A percentile compares a stretch with the other conserved stretches of the same genome.
phyloP scores from a whole-genome alignment of 2,888 invertebrate genomes.

The Agrilus cyanescens region DNA sequence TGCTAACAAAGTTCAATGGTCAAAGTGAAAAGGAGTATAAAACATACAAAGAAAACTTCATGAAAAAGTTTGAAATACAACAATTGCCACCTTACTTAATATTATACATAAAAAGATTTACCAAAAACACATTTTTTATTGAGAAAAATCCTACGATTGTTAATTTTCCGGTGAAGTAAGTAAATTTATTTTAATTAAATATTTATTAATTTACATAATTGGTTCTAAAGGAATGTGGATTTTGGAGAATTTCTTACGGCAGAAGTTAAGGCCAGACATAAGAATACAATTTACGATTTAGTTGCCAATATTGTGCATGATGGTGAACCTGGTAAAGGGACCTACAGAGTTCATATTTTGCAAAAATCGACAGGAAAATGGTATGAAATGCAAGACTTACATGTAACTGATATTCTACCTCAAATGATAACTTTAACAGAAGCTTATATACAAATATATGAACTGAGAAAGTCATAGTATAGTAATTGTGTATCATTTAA shows the following conservation, averaged over 20 bases:
- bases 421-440: conserved; percentile 99
- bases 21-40: conserved; percentile 94
- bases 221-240: conserved; percentile 74
- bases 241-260: conserved; percentile 89
- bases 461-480: conserved; percentile 29
- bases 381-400: conserved; percentile 88
- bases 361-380: conserved; percentile 78
- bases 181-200: conserved; percentile 18
- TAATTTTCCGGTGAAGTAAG: conserved; percentile 97
- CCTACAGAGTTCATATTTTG: conserved; percentile 86
- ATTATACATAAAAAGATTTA: conserved; percentile 93
- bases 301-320: conserved; percentile 99
- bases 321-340: conserved; percentile 90
- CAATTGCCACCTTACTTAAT: conserved; percentile 89
- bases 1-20: conserved; percentile 94
- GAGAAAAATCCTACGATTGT: conserved; percentile 99
- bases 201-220: background rate
- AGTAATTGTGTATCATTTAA: background rate
- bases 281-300: conserved; percentile 85
- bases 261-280: conserved; percentile 65
- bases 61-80: conserved; percentile 94
- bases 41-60: conserved; percentile 96
- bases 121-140: conserved; percentile 96
- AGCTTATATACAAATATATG: conserved; percentile 90
- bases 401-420: conserved; percentile 94